These are phyloP conservation scores for Daboia siamensis DNA, from an alignment of 2,113 vertebrate genomes.

Conservation along the genomic window DNA sequence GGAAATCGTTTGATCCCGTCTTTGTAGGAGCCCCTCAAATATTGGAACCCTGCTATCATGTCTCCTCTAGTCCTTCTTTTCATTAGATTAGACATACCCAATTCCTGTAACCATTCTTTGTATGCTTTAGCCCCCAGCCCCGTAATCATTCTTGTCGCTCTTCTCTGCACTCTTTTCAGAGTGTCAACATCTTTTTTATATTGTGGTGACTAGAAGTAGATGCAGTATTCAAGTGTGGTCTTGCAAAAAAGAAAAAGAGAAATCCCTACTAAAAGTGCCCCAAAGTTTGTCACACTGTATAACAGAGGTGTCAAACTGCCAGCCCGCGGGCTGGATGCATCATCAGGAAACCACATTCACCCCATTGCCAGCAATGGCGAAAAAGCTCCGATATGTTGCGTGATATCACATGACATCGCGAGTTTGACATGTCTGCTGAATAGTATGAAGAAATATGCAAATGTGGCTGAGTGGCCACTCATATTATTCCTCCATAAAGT, in stretches of 20 bases:
- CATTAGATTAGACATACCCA: not conserved
- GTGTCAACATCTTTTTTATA: not conserved
- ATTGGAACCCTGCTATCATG: not conserved
- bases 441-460: not conserved
- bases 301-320: no score
- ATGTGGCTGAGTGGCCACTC: not conserved
- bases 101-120: not conserved
- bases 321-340: no score
- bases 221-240: not conserved
- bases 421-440: not conserved
- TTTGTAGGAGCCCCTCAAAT: not conserved
- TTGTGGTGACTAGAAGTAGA: not conserved
- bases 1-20: not conserved
- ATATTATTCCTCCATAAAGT: not conserved
- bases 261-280: not conserved
- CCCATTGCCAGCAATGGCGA: no score
- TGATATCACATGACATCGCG: no score
- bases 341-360: no score
- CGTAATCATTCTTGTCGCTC: not conserved
- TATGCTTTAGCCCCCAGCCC: not conserved
- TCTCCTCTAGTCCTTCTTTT: not conserved
- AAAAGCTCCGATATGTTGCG: no score
- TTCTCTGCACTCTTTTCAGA: not conserved
- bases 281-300: not conserved
- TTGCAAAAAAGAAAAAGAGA: not conserved